A percentile compares a stretch with the other conserved stretches of the same genome.
phyloP scores from a whole-genome alignment of 2,888 invertebrate genomes.

The Campaea margaritaria region DNA sequence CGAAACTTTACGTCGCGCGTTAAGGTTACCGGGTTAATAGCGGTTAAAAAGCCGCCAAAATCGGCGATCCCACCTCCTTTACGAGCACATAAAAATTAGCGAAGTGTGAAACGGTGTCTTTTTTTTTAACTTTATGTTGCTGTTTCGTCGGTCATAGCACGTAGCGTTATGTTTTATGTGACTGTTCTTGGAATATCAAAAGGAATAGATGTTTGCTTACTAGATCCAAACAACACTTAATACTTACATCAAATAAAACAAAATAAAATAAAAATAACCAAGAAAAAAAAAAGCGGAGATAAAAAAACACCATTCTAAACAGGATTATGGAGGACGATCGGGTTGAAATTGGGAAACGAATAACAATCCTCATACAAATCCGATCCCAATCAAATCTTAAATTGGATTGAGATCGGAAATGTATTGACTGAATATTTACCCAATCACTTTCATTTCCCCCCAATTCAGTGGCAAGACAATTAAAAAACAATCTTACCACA shows the following conservation, averaged over 20 bases:
- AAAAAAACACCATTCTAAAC: too few relatives aligned
- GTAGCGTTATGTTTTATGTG: conserved; percentile 1
- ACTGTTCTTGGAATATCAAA: neutral
- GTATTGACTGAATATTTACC: too few relatives aligned
- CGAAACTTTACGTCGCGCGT: conserved; percentile 6
- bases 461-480: too few relatives aligned
- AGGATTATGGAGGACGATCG: too few relatives aligned
- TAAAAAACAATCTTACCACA: too few relatives aligned
- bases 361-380: too few relatives aligned
- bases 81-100: conserved; percentile 30
- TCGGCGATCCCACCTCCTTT: conserved; percentile 19
- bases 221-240: too few relatives aligned
- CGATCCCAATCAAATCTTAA: too few relatives aligned
- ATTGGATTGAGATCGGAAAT: too few relatives aligned
- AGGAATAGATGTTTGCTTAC: neutral
- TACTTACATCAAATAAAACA: neutral
- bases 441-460: too few relatives aligned
- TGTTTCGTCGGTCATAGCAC: conserved; percentile 20
- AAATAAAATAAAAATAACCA: neutral
- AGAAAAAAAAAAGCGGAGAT: too few relatives aligned
- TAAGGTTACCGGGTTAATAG: conserved; percentile 18
- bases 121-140: conserved; percentile 17
- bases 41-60: conserved; percentile 17
- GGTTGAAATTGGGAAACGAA: too few relatives aligned
- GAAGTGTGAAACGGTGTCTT: conserved; percentile 32